Percentiles rank a stretch among this genome's conserved stretches.
Conservation (phyloP, 2,113 vertebrate species). For the Athene noctua region DNA sequence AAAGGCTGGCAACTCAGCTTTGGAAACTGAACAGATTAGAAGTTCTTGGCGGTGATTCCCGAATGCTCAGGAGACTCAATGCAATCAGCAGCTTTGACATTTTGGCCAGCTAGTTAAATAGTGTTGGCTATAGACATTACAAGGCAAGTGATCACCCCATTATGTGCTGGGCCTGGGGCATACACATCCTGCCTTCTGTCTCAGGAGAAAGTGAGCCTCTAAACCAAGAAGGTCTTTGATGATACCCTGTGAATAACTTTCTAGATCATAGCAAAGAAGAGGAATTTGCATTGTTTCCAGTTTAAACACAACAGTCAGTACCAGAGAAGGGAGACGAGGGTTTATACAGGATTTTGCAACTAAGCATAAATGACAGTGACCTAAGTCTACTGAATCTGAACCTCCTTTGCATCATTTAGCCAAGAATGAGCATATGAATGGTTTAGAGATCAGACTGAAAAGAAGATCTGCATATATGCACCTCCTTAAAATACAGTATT, state of each 20-base stretch:
- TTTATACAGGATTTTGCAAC: neutral
- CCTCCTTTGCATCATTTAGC: neutral
- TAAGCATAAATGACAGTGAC: neutral
- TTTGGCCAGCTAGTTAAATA: conserved; percentile 1
- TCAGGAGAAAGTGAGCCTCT: neutral
- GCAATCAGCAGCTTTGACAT: neutral
- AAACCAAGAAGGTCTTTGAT: neutral
- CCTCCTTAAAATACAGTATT: neutral
- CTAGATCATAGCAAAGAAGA: neutral
- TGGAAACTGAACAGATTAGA: neutral
- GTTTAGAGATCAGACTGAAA: neutral
- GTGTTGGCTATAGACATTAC: neutral
- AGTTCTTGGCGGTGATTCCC: conserved; percentile 31
- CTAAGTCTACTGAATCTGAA: neutral
- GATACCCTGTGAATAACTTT: neutral
- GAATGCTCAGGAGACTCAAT: neutral
- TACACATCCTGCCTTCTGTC: neutral
- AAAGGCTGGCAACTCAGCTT: neutral
- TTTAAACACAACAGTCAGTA: neutral
- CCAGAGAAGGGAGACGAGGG: neutral
- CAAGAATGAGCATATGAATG: neutral
- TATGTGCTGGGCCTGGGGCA: neutral
- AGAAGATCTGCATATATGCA: neutral
- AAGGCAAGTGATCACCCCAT: neutral
- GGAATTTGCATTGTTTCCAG: neutral